Conservation (phyloP, 2,888 invertebrate genomes). For the Dinocampus coccinellae region DNA sequence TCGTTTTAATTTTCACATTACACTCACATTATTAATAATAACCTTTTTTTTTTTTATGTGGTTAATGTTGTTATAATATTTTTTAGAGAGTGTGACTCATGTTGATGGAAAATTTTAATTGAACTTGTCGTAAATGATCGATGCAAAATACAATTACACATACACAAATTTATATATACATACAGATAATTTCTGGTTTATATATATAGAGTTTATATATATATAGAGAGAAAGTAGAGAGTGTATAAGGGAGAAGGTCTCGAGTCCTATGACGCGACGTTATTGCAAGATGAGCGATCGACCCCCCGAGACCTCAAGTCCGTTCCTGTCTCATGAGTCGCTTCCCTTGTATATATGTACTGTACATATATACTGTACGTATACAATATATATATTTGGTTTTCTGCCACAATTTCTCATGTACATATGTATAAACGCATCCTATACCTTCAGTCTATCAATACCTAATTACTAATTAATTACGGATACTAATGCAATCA, state of each 20-base stretch:
- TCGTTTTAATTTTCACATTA: too few relatives aligned
- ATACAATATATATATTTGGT: slow-evolving; percentile 4
- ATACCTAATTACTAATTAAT: slow-evolving; percentile 32
- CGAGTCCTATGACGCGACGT: slow-evolving; percentile 51
- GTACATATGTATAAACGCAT: neutral
- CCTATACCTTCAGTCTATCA: slow-evolving; percentile 26
- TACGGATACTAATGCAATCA: slow-evolving; percentile 24
- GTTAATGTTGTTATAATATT: neutral
- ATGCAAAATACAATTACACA: slow-evolving; percentile 57
- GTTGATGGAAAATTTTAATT: slow-evolving; percentile 36
- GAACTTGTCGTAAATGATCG: slow-evolving; percentile 59
- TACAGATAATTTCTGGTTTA: neutral
- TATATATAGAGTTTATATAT: slow-evolving; percentile 45
- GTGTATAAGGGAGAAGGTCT: slow-evolving; percentile 47
- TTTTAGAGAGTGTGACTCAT: neutral
- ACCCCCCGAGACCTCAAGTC: slow-evolving; percentile 59
- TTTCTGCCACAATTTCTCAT: slow-evolving; percentile 24
- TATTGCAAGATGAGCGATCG: slow-evolving; percentile 64
- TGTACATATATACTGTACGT: neutral
- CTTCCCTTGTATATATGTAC: slow-evolving; percentile 2
- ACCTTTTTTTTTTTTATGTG: neutral
- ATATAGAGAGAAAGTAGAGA: slow-evolving; percentile 55
- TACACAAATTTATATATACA: neutral
- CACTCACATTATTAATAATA: too few relatives aligned
- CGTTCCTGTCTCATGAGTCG: slow-evolving; percentile 48